Evolutionary conservation across 2,888 invertebrate species (phyloP).

Genomic region (Kuschelorhynchus macadamiae): DNA sequence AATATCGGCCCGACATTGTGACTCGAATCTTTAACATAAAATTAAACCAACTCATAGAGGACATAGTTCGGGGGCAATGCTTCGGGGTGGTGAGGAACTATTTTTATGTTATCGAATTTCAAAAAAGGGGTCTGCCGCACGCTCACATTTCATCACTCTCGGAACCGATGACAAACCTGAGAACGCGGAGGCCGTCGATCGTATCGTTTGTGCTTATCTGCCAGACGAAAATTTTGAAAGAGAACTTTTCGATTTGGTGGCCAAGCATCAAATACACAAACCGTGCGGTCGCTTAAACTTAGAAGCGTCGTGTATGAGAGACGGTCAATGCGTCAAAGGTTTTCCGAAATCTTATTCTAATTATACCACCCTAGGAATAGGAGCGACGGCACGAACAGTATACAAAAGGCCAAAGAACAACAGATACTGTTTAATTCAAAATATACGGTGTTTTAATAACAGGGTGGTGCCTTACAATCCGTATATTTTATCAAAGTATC

Average conservation of each 20-base stretch:
- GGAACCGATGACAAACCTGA: neutral
- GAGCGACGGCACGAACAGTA: no score
- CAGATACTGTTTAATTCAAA: no score
- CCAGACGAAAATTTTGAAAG: conserved; percentile 4
- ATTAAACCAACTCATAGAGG: neutral
- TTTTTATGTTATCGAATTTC: conserved; percentile 37
- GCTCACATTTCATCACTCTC: conserved; percentile 7
- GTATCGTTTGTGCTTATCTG: conserved; percentile 6
- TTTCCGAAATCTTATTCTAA: no score
- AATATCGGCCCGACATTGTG: conserved; percentile 31
- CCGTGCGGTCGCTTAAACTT: neutral
- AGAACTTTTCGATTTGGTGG: conserved; percentile 1
- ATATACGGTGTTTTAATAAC: no score
- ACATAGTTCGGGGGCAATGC: neutral
- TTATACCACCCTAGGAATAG: neutral
- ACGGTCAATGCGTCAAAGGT: neutral
- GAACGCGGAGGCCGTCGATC: neutral
- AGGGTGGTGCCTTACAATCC: neutral
- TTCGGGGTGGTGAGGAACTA: conserved; percentile 17
- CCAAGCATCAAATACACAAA: neutral
- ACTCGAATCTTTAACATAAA: conserved; percentile 8
- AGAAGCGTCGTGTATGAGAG: neutral
- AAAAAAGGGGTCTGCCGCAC: conserved; percentile 38
- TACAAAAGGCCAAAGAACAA: no score
- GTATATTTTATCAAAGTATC: neutral